Percentiles rank a stretch among this genome's conserved stretches.
phyloP scores from a whole-genome alignment of 2,888 invertebrate species.

The Ichneumoninae sp. region DNA sequence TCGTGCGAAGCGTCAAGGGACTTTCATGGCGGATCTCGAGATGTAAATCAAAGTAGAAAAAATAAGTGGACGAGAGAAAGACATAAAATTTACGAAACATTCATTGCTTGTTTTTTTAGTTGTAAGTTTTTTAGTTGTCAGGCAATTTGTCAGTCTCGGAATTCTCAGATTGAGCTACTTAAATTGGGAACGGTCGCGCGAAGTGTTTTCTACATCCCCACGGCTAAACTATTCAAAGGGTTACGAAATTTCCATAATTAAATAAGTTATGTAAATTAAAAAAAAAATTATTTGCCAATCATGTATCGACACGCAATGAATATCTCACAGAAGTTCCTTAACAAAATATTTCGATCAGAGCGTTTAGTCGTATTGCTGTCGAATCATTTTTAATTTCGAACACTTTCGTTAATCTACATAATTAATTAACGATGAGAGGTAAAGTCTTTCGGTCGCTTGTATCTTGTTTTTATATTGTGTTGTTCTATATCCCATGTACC shows the following conservation, averaged over 20 bases:
- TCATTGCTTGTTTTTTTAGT: not conserved
- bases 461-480: not conserved
- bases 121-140: no score
- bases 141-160: not conserved
- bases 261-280: no score
- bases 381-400: slow-evolving; percentile 64
- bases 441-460: not conserved
- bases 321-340: slow-evolving; percentile 5
- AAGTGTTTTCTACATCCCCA: not conserved
- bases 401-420: slow-evolving; percentile 70
- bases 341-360: slow-evolving; percentile 50
- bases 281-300: no score
- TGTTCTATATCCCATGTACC: not conserved
- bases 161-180: not conserved
- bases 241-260: no score
- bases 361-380: slow-evolving; percentile 28
- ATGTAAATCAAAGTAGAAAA: slow-evolving; percentile 4
- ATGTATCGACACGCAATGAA: no score
- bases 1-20: slow-evolving; percentile 15
- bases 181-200: not conserved
- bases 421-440: slow-evolving; percentile 68
- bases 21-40: slow-evolving; percentile 30
- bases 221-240: not conserved
- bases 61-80: slow-evolving; percentile 1
- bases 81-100: slow-evolving; percentile 49